These are phyloP conservation scores for Rhea pennata DNA, from an alignment of 2,113 vertebrate species.

Conservation along the genomic window DNA sequence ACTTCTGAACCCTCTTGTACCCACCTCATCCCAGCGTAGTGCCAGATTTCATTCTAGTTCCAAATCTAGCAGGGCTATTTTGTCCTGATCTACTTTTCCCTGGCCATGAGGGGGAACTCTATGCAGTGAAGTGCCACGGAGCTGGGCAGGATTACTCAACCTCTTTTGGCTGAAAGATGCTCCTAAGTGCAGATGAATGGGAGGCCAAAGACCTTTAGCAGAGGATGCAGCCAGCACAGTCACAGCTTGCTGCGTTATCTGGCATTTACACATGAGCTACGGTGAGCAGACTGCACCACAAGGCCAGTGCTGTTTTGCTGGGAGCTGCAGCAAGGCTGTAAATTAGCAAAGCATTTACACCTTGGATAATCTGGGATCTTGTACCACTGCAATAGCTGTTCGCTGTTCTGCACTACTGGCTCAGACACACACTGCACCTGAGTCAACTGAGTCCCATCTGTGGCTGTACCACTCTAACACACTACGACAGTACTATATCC, in stretches of 20 bases:
- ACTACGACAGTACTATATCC: not conserved
- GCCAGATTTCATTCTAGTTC: not conserved
- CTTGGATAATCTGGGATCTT: not conserved
- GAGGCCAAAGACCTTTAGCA: not conserved
- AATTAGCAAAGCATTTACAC: not conserved
- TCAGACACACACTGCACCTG: not conserved
- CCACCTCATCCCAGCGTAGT: not conserved
- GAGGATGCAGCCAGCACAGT: not conserved
- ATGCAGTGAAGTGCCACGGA: not conserved
- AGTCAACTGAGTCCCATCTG: not conserved
- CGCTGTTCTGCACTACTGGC: not conserved
- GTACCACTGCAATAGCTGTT: not conserved
- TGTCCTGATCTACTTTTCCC: not conserved
- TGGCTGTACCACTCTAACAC: not conserved
- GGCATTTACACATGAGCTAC: not conserved
- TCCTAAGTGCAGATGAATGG: fast-evolving
- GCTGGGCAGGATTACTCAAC: not conserved
- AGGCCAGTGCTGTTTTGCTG: not conserved
- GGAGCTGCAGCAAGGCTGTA: not conserved
- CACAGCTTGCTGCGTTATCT: not conserved
- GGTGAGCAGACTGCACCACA: not conserved
- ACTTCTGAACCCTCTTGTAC: not conserved
- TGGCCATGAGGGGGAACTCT: not conserved
- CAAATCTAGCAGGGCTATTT: not conserved
- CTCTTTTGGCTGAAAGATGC: not conserved